A percentile compares a stretch with the other conserved stretches of the same genome.
Evolutionary conservation across 2,888 invertebrate species (phyloP).

Genomic region (Orthosia gracilis): DNA sequence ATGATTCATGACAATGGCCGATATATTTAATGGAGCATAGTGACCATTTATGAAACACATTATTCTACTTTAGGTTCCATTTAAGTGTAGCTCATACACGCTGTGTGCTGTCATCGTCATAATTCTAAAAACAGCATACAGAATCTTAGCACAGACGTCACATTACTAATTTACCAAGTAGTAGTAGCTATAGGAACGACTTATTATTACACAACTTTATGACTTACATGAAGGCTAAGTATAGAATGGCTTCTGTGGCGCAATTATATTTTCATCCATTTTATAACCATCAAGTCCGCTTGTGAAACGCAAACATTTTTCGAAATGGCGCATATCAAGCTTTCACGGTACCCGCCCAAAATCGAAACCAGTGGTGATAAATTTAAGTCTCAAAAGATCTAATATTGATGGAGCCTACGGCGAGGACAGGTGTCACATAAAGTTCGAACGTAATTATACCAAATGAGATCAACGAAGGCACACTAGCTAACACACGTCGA

Average conservation of each 20-base stretch:
- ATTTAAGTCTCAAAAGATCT: slow-evolving; percentile 55
- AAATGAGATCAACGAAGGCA: slow-evolving; percentile 88
- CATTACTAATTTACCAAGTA: not conserved
- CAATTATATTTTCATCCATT: slow-evolving; percentile 20
- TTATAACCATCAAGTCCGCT: slow-evolving; percentile 6
- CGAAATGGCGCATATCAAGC: slow-evolving; percentile 7
- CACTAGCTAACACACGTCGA: slow-evolving; percentile 82
- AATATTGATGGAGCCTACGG: slow-evolving; percentile 77
- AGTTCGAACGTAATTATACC: slow-evolving; percentile 89
- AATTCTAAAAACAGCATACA: not conserved
- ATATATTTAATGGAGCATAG: not conserved
- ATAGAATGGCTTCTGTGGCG: slow-evolving; percentile 19
- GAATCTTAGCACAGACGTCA: slow-evolving; percentile 6
- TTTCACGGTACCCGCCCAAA: slow-evolving; percentile 36
- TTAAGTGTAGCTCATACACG: not conserved
- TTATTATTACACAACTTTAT: slow-evolving; percentile 30
- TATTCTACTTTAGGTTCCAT: not conserved
- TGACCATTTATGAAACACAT: not conserved
- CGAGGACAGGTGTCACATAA: slow-evolving; percentile 84
- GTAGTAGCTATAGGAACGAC: slow-evolving; percentile 2
- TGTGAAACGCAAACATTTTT: slow-evolving; percentile 2
- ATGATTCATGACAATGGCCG: too few relatives aligned
- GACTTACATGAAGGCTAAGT: slow-evolving; percentile 32
- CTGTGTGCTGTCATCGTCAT: slow-evolving; percentile 1
- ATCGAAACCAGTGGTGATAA: slow-evolving; percentile 44